Percentiles rank a stretch among this genome's conserved stretches.
phyloP scores from a whole-genome alignment of 2,888 invertebrate species.

The Mongoloraphidia duomilia region DNA sequence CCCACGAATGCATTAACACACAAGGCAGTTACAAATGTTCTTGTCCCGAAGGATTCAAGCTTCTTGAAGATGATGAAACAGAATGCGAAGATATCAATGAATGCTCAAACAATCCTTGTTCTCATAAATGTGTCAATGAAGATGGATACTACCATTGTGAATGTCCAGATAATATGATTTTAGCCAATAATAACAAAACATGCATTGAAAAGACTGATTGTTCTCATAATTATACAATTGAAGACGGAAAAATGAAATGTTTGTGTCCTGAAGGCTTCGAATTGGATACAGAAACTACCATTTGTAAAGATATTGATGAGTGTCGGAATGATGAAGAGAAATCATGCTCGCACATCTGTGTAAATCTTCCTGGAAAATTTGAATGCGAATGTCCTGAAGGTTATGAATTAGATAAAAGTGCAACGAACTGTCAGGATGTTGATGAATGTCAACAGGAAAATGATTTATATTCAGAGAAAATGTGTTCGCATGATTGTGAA shows the following conservation, averaged over 20 bases:
- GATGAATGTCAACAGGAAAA: slow-evolving; percentile 25
- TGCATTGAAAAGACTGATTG: slow-evolving; percentile 27
- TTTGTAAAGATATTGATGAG: slow-evolving; percentile 15
- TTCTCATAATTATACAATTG: slow-evolving; percentile 22
- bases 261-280: slow-evolving; percentile 25
- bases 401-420: slow-evolving; percentile 17
- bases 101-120: slow-evolving; percentile 31
- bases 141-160: slow-evolving; percentile 44
- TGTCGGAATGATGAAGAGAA: slow-evolving; percentile 15
- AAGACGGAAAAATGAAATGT: slow-evolving; percentile 24
- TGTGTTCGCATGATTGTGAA: slow-evolving; percentile 27
- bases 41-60: slow-evolving; percentile 30
- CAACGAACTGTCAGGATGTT: slow-evolving; percentile 23
- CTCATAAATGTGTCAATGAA: slow-evolving; percentile 42
- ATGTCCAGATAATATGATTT: slow-evolving; percentile 36
- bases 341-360: slow-evolving; percentile 32
- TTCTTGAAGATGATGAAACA: slow-evolving; percentile 23
- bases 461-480: slow-evolving; percentile 13
- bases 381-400: slow-evolving; percentile 25
- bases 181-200: slow-evolving; percentile 26
- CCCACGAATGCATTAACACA: slow-evolving; percentile 30
- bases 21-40: slow-evolving; percentile 34
- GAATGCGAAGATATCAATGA: slow-evolving; percentile 34
- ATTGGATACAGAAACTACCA: slow-evolving; percentile 17
- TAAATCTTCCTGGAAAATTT: slow-evolving; percentile 30